phyloP scores from a whole-genome alignment of 2,113 vertebrate genomes.

The Aix galericulata region DNA sequence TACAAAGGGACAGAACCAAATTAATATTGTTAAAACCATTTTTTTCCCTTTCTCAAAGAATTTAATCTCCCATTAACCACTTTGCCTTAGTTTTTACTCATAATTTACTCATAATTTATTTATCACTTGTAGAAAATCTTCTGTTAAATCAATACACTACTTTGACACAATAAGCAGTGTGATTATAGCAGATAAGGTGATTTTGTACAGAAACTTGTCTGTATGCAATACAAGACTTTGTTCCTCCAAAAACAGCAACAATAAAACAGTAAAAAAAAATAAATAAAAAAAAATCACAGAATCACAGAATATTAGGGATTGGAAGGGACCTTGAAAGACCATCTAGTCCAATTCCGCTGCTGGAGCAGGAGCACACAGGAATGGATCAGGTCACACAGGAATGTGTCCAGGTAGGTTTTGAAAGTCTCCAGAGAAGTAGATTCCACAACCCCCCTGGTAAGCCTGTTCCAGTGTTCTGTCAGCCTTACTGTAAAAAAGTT shows the following conservation, averaged over 20 bases:
- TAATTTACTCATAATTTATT: not conserved
- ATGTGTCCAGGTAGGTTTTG: too few species aligned
- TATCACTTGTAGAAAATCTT: not conserved
- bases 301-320: too few species aligned
- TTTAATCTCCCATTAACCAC: not conserved
- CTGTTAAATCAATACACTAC: not conserved
- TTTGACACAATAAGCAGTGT: not conserved
- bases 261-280: not conserved
- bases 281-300: too few species aligned
- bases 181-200: not conserved
- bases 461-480: too few species aligned
- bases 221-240: not conserved
- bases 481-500: too few species aligned
- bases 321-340: too few species aligned
- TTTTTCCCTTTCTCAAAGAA: not conserved
- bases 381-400: too few species aligned
- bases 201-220: not conserved
- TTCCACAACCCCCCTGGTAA: too few species aligned
- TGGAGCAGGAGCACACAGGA: too few species aligned
- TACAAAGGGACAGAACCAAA: fast-evolving
- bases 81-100: not conserved
- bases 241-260: not conserved
- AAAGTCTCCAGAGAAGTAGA: too few species aligned
- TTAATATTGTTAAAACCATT: fast-evolving
- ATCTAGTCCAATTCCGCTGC: too few species aligned